These are phyloP conservation scores for Columba livia DNA, from an alignment of 2,113 vertebrate genomes.

Conservation along the genomic window DNA sequence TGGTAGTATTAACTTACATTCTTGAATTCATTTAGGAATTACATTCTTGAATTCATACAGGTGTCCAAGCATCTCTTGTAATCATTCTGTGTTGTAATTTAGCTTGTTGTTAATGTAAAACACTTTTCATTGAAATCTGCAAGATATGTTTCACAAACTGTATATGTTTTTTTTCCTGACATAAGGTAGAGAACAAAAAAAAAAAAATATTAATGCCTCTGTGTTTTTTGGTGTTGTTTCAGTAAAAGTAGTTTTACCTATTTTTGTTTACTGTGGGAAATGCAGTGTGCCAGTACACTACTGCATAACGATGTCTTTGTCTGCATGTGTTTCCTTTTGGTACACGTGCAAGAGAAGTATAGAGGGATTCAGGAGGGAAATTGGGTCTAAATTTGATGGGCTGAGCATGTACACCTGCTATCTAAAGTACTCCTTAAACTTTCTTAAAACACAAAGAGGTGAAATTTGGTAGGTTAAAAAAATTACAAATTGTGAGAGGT, in stretches of 20 bases:
- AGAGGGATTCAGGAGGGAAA: neutral
- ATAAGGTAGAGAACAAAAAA: neutral
- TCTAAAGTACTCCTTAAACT: neutral
- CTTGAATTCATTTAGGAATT: neutral
- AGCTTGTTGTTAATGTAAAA: neutral
- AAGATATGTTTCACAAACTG: neutral
- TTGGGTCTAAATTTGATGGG: neutral
- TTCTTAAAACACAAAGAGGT: neutral
- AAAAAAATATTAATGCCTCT: neutral
- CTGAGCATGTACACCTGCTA: rapidly evolving
- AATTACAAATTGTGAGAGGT: neutral
- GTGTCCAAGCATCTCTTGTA: neutral
- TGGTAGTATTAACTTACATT: slow-evolving; percentile 15
- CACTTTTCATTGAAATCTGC: neutral
- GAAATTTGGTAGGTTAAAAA: neutral
- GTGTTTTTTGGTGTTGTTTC: neutral
- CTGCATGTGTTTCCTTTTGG: neutral
- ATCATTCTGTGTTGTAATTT: neutral
- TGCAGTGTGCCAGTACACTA: neutral
- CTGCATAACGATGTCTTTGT: neutral
- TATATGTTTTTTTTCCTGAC: neutral
- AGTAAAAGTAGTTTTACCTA: neutral
- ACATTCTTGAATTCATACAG: neutral
- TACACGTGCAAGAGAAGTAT: neutral
- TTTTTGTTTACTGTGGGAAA: neutral